Percentiles rank a stretch among this genome's conserved stretches.
Conservation (phyloP, 2,888 invertebrate genomes). For the Nephrotoma flavescens region DNA sequence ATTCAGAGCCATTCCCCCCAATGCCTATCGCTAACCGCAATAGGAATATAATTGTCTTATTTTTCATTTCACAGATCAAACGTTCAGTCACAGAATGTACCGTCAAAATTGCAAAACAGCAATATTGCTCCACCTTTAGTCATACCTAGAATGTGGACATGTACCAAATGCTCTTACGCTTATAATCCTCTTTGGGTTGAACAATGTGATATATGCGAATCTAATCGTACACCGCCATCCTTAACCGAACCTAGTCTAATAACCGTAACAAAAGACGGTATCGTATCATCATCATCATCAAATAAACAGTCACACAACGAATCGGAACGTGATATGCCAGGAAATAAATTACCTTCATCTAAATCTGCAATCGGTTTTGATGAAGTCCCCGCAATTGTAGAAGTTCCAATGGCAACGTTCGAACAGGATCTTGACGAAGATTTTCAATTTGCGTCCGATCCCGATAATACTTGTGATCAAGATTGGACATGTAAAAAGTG, state of each 20-base stretch:
- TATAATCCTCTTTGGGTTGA: conserved; percentile 71
- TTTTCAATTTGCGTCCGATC: conserved; percentile 45
- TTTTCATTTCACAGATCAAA: not conserved
- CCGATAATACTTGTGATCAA: conserved; percentile 19
- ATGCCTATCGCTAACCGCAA: not conserved
- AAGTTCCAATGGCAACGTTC: conserved; percentile 48
- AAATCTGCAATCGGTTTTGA: conserved; percentile 17
- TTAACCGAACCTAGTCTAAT: conserved; percentile 51
- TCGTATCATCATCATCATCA: conserved; percentile 6
- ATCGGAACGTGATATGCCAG: not conserved
- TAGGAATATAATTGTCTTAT: not conserved
- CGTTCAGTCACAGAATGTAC: conserved; percentile 11
- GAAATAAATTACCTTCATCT: not conserved
- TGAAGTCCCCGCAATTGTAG: conserved; percentile 25
- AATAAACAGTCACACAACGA: not conserved
- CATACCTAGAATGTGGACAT: conserved; percentile 68
- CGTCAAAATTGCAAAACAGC: conserved; percentile 7
- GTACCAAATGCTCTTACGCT: conserved; percentile 75
- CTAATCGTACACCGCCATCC: conserved; percentile 43
- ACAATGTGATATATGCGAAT: conserved; percentile 70
- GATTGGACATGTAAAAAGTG: conserved; percentile 81
- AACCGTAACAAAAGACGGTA: conserved; percentile 43
- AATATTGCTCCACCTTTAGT: conserved; percentile 2
- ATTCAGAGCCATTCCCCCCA: not conserved
- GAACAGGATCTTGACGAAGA: conserved; percentile 59